Evolutionary conservation across 2,888 invertebrate genomes (phyloP), one percentile per base, ranked within the genome.

Genomic region (Euspilapteryx auroguttella): DNA sequence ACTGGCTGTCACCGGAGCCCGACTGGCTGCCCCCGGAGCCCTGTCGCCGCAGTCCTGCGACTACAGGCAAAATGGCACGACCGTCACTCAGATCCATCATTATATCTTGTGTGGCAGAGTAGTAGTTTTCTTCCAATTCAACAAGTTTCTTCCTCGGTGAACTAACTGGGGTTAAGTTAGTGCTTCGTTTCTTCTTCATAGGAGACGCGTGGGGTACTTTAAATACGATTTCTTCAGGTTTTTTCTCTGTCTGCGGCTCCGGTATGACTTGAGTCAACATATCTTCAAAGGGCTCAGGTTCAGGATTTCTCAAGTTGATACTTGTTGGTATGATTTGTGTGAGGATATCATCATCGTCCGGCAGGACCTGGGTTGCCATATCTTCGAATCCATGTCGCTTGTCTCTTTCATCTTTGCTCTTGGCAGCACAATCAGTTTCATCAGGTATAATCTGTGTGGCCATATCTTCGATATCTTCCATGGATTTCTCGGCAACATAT

Each of bases 41-140:
- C n/a, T n/a, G n/a, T n/a, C n/a, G n/a, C n/a, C n/a, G n/a, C n/a
- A n/a, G n/a, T n/a, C n/a, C n/a, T n/a, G n/a, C n/a, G n/a, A n/a
- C n/a, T n/a, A n/a, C n/a, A n/a, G n/a, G n/a, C n/a, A n/a, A n/a
- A n/a, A n/a, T n/a, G n/a, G n/a, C n/a, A n/a, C n/a, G n/a, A n/a
- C n/a, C n/a, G n/a, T n/a, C n/a, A 34, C 55, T 65, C 27, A 73
- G 44, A 35, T 73, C 73, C 14, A 55, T 37, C 9, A 47, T 41
- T 33, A 75, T 40, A 12, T 73, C 66, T 48, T 75, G 73, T 5
- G 73, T 75, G 5, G 49, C 46, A 21, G 44, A 41, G 38, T 75
- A 73, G 42, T 59, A 69, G 33, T 55, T 55, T 12, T 53, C 44
- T 24, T 54, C 46, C n/a, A n/a, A n/a, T n/a, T n/a, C n/a, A n/a